These are phyloP conservation scores for Nanorana parkeri DNA, from an alignment of 2,113 vertebrate genomes.

Conservation along the genomic window DNA sequence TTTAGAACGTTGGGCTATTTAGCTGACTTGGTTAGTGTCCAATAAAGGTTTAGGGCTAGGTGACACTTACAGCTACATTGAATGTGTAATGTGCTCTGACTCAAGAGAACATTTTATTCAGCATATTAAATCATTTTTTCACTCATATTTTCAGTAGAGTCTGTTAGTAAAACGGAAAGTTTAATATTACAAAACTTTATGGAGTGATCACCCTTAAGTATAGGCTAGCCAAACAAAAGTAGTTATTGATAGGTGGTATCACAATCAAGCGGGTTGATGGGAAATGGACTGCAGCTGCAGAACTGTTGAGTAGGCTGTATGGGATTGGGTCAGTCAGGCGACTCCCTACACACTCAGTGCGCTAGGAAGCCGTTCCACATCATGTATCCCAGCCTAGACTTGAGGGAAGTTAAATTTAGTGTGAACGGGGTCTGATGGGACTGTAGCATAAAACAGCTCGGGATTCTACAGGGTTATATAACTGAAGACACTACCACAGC, in stretches of 20 bases:
- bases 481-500: no score
- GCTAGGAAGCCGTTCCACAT: no score
- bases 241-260: constrained; percentile 26
- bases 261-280: no score
- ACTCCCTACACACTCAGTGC: no score
- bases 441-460: no score
- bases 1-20: not conserved
- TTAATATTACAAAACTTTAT: constrained; percentile 11
- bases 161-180: constrained; percentile 30
- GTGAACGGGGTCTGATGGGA: no score
- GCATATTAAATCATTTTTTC: constrained; percentile 30
- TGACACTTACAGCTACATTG: constrained; percentile 32
- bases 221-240: not conserved
- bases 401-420: no score
- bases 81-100: constrained; percentile 22
- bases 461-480: no score
- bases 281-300: no score
- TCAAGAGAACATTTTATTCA: constrained; percentile 26
- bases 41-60: constrained; percentile 29
- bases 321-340: no score
- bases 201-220: constrained; percentile 15
- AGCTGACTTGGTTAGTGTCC: constrained; percentile 32
- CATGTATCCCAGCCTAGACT: no score
- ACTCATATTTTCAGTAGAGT: constrained; percentile 7
- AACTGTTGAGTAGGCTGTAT: no score